A percentile compares a stretch with the other conserved stretches of the same genome.
phyloP scores from a whole-genome alignment of 2,113 vertebrate species.

The Prunella himalayana region DNA sequence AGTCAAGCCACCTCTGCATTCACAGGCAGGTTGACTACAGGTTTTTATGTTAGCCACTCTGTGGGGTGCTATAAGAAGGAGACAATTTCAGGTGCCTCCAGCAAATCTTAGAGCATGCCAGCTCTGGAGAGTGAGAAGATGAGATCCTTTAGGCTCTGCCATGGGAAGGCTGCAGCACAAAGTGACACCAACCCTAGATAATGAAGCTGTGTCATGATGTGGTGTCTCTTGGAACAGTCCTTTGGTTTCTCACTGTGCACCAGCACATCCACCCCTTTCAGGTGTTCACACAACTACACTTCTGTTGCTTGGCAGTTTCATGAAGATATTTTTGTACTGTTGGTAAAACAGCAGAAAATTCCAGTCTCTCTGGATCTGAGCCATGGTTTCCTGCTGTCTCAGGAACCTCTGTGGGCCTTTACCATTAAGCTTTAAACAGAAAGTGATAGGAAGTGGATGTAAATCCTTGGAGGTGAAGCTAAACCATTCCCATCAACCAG shows the following conservation, averaged over 20 bases:
- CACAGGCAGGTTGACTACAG: background rate
- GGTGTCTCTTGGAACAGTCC: background rate
- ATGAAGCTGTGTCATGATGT: background rate
- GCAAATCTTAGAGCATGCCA: background rate
- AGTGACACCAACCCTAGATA: background rate
- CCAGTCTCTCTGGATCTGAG: background rate
- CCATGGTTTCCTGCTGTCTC: background rate
- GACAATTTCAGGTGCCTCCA: background rate
- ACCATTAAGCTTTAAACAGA: background rate
- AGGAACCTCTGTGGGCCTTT: background rate
- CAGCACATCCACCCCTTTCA: background rate
- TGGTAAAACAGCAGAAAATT: background rate
- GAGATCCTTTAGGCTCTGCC: background rate
- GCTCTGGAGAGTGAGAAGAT: background rate
- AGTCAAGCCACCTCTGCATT: background rate
- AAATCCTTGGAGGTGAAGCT: background rate
- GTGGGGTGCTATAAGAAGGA: background rate
- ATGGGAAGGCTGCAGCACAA: background rate
- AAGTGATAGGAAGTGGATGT: background rate
- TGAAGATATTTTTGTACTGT: background rate
- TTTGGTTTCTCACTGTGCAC: background rate
- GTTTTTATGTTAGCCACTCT: background rate
- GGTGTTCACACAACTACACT: no score
- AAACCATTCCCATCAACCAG: background rate
- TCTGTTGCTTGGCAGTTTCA: background rate